Evolutionary conservation across 2,113 vertebrate species (phyloP).

Genomic region (Malurus cyaneus): DNA sequence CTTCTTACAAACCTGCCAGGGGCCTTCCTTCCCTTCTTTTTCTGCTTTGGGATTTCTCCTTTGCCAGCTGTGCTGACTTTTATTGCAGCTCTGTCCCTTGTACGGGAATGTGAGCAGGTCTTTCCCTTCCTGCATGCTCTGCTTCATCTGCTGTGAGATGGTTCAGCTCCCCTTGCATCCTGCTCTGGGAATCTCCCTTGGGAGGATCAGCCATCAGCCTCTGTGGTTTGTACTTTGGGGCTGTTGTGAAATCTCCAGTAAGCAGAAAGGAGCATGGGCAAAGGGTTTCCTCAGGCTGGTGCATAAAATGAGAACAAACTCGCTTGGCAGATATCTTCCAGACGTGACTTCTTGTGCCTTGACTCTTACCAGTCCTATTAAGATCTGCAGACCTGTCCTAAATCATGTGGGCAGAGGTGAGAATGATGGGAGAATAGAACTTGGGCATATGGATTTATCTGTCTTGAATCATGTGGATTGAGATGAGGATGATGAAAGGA

Average conservation of each 20-base stretch:
- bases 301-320: neutral
- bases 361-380: neutral
- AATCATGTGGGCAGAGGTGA: neutral
- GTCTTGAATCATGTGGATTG: neutral
- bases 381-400: neutral
- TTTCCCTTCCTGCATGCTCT: neutral
- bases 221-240: rapidly evolving
- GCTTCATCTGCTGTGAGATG: neutral
- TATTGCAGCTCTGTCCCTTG: neutral
- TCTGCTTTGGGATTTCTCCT: neutral
- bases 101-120: neutral
- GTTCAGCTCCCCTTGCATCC: neutral
- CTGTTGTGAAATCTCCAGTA: neutral
- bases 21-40: neutral
- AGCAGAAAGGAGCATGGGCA: neutral
- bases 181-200: neutral
- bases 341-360: neutral
- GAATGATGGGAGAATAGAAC: neutral
- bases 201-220: rapidly evolving
- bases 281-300: neutral
- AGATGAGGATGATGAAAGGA: neutral
- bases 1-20: neutral
- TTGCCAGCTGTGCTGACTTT: neutral
- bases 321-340: neutral
- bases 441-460: neutral